Evolutionary conservation across 2,797 vertebrate species (phyloP), one percentile per base, ranked within the genome.

Genomic region (Micropoecilia bifurca): DNA sequence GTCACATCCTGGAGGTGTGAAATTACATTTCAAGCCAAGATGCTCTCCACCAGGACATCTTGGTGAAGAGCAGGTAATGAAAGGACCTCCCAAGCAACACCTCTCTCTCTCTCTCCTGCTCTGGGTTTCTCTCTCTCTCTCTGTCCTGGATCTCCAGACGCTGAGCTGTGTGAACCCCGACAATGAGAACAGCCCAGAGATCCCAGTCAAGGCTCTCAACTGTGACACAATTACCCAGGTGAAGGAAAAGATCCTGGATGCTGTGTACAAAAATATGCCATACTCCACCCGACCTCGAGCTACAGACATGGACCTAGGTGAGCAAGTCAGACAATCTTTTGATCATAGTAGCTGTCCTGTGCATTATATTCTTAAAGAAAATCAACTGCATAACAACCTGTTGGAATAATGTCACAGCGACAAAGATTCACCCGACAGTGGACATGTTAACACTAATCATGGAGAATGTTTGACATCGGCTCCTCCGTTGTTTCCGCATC

Each of bases 231-330:
- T 99, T 91, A 99, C 97, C 1, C 98, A 99, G 74, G 98, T 98
- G 82, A 99, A 99, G 91, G 98, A 99, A 94, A 99, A 99, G 96
- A 99, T 99, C 88, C 96, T 99, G 3, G 98, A 99, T 3, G 97
- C 98, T 0, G 96, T 99, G 4, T 99, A 99, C 85, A 99, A 99
- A 93, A 99, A 99, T 0, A 98, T 98, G 87, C 97, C 98, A 0
- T 99, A 96, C 82, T 99, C 98, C 6, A 97, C 98, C 91, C 92
- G 98, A 72, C 98, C 98, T 0, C 93, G 97, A 78, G 98, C 98
- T 13, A 95, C 97, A 0, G 98, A 99, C 94, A 99, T 99, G 98
- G 98, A 99, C 89, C 92, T 99, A 68, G 98, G 98, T 99, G 96
- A 93, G 97, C 88, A 41, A 63, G 63, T 41, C 20, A 68, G 63